A percentile compares a stretch with the other conserved stretches of the same genome.
phyloP scores from a whole-genome alignment of 2,113 vertebrate species.

The Smithornis capensis region DNA sequence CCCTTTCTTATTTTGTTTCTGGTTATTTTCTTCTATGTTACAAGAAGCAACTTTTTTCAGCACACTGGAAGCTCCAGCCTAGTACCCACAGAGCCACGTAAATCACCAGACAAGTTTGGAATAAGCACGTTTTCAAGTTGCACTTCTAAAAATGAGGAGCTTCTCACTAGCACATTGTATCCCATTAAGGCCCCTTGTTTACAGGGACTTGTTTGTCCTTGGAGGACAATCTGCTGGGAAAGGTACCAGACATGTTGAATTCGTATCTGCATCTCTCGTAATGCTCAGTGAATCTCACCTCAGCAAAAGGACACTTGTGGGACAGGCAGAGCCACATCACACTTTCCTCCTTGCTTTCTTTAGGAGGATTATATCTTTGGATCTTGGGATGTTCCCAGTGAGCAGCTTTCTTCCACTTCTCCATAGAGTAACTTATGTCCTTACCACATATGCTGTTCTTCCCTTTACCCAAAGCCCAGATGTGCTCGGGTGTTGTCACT shows the following conservation, averaged over 20 bases:
- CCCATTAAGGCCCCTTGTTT: neutral
- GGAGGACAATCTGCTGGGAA: neutral
- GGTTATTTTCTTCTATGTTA: neutral
- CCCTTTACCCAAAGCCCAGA: neutral
- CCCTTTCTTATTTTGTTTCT: neutral
- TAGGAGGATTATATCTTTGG: neutral
- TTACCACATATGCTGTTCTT: rapidly evolving
- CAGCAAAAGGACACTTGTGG: neutral
- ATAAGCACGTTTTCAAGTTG: neutral
- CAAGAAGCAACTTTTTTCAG: neutral
- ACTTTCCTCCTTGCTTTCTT: neutral
- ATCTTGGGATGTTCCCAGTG: neutral
- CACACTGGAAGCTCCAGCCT: neutral
- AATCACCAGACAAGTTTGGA: neutral
- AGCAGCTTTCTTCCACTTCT: neutral
- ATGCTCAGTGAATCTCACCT: rapidly evolving
- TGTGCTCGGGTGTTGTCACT: rapidly evolving
- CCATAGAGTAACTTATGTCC: neutral
- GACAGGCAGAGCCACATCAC: neutral
- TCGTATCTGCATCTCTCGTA: rapidly evolving
- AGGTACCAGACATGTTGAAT: neutral
- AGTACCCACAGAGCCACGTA: neutral
- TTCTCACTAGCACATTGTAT: neutral
- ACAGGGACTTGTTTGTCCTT: neutral
- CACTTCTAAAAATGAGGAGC: neutral